Percentiles rank a stretch among this genome's conserved stretches.
These are phyloP conservation scores for Phalacrocorax carbo DNA, from an alignment of 2,113 vertebrate genomes.

Conservation along the genomic window DNA sequence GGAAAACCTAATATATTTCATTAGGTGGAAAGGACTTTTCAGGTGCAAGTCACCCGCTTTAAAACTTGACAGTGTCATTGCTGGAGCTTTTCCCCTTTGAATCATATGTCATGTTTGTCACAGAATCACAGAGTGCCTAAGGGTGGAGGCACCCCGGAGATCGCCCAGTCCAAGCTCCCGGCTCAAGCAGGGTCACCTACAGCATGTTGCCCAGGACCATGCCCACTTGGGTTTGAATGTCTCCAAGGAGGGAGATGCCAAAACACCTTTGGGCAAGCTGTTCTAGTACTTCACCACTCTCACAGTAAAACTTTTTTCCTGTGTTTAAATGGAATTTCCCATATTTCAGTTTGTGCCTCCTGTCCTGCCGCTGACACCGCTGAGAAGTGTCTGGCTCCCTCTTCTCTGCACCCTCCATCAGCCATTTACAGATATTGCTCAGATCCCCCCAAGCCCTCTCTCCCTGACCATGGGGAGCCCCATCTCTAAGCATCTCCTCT, in stretches of 20 bases:
- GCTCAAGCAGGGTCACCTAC: not conserved
- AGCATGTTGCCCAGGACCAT: not conserved
- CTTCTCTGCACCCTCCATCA: not conserved
- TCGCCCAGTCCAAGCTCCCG: not conserved
- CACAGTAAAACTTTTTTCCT: not conserved
- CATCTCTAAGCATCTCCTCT: not conserved
- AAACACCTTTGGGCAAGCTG: not conserved
- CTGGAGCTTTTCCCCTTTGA: not conserved
- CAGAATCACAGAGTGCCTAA: not conserved
- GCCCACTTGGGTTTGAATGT: not conserved
- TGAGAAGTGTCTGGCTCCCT: not conserved
- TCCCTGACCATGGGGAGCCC: fast-evolving
- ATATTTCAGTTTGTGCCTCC: not conserved
- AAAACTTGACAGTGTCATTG: not conserved
- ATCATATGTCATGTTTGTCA: not conserved
- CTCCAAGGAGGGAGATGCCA: not conserved
- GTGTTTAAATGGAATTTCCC: not conserved
- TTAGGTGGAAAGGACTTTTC: not conserved
- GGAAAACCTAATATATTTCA: not conserved
- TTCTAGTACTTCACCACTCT: not conserved
- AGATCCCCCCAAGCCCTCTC: fast-evolving
- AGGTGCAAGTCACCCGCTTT: not conserved
- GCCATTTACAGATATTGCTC: not conserved
- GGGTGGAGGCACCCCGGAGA: not conserved
- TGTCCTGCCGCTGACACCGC: not conserved